These are phyloP conservation scores for Epinotia nisella DNA, from an alignment of 2,888 invertebrate species.

Conservation along the genomic window DNA sequence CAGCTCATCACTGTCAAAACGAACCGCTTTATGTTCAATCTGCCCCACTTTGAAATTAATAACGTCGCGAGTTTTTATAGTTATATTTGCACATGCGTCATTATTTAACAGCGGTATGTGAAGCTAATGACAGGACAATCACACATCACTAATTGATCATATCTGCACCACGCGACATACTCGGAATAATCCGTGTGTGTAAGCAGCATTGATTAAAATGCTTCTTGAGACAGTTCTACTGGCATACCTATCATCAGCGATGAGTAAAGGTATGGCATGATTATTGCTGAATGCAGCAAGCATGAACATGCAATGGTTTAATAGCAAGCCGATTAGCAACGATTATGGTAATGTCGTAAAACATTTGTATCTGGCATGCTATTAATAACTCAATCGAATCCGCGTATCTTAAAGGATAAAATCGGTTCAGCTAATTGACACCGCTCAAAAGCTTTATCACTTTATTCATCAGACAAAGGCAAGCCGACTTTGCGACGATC, in stretches of 20 bases:
- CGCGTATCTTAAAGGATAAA: slow-evolving; percentile 9
- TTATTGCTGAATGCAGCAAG: slow-evolving; percentile 15
- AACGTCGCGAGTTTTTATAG: background rate
- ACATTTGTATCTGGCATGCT: background rate
- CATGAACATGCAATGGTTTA: slow-evolving; percentile 26
- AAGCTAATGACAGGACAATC: slow-evolving; percentile 14
- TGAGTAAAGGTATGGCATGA: slow-evolving; percentile 33
- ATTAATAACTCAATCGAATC: slow-evolving; percentile 8
- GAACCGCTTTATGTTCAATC: slow-evolving; percentile 3
- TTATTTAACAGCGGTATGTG: background rate
- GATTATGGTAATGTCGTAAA: slow-evolving; percentile 17
- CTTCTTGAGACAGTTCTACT: slow-evolving; percentile 48
- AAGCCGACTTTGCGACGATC: slow-evolving; percentile 53
- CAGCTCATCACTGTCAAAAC: slow-evolving; percentile 8
- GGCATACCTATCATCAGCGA: slow-evolving; percentile 10
- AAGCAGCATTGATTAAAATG: slow-evolving; percentile 50
- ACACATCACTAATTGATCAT: slow-evolving; percentile 34
- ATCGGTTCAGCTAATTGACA: slow-evolving; percentile 2
- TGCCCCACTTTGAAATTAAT: background rate
- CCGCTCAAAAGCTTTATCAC: slow-evolving; percentile 23
- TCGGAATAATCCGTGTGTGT: slow-evolving; percentile 31
- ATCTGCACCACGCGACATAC: slow-evolving; percentile 46
- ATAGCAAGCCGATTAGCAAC: slow-evolving; percentile 25
- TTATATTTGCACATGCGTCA: background rate
- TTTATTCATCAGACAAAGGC: slow-evolving; percentile 40